A percentile compares a stretch with the other conserved stretches of the same genome.
Conservation (phyloP, 2,113 vertebrate species). For the Gadus chalcogrammus region DNA sequence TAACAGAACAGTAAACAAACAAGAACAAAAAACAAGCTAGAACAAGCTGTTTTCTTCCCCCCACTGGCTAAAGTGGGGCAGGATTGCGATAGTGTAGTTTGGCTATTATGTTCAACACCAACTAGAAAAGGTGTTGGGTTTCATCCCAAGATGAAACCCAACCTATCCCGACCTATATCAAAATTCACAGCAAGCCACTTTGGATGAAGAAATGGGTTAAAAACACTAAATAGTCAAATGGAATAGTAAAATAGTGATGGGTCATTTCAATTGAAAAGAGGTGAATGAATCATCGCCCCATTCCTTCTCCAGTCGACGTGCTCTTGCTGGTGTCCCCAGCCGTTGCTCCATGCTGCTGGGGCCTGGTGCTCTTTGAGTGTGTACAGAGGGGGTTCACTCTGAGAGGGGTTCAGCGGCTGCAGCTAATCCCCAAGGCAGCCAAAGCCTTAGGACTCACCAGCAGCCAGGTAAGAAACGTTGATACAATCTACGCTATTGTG, state of each 20-base stretch:
- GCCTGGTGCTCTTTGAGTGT: conserved; percentile 58
- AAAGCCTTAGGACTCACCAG: conserved; percentile 51
- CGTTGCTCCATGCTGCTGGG: conserved; percentile 56
- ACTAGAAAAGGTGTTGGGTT: too few species aligned
- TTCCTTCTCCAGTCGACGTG: conserved; percentile 46
- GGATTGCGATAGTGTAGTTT: too few species aligned
- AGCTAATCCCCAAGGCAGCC: conserved; percentile 49
- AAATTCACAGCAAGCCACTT: too few species aligned
- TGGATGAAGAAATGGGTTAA: too few species aligned
- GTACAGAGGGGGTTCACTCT: conserved; percentile 61
- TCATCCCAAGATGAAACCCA: too few species aligned
- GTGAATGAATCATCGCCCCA: conserved; percentile 9
- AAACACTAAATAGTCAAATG: too few species aligned
- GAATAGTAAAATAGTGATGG: too few species aligned
- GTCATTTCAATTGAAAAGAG: conserved; percentile 8
- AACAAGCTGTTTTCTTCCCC: background rate
- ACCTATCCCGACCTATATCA: too few species aligned
- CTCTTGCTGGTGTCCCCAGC: conserved; percentile 68
- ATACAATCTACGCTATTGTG: too few species aligned
- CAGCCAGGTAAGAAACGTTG: conserved; percentile 57
- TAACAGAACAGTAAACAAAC: conserved; percentile 16
- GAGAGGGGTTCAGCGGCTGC: conserved; percentile 57
- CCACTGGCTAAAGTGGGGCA: too few species aligned
- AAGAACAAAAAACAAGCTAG: background rate
- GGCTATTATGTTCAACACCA: too few species aligned